phyloP scores from a whole-genome alignment of 1,140 invertebrate species.

The Arion vulgaris region DNA sequence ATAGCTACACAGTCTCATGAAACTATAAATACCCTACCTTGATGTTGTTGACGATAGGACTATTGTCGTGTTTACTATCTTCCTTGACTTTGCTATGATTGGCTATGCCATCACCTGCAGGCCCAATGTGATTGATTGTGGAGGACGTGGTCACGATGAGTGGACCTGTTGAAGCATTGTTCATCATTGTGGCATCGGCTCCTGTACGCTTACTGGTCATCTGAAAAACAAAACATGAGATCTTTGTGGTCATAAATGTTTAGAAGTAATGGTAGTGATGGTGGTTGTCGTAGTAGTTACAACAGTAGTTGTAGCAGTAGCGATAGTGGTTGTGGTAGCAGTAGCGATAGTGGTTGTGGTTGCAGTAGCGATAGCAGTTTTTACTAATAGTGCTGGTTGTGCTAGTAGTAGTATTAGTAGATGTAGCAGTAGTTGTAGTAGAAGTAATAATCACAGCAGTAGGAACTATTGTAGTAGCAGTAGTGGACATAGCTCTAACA shows the following conservation, averaged over 20 bases:
- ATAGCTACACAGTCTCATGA: no score
- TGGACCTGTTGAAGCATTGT: slow-evolving; percentile 15
- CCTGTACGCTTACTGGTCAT: slow-evolving; percentile 26
- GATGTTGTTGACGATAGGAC: slow-evolving; percentile 6
- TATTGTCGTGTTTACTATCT: neutral
- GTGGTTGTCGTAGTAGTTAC: neutral
- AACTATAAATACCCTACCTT: slow-evolving; percentile 13
- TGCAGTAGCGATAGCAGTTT: no score
- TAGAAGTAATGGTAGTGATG: neutral
- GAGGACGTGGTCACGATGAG: neutral
- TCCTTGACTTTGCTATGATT: slow-evolving; percentile 1
- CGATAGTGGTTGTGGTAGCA: neutral
- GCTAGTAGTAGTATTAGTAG: no score
- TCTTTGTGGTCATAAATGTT: no score
- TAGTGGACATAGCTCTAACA: no score
- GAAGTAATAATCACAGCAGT: no score
- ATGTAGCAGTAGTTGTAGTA: no score
- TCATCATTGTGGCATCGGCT: slow-evolving; percentile 22
- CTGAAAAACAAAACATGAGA: neutral
- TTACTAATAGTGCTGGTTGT: no score
- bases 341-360: no score
- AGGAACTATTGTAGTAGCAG: no score
- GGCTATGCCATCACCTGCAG: neutral
- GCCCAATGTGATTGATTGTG: slow-evolving; percentile 9
- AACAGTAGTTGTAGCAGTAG: neutral